Evolutionary conservation across 2,797 vertebrate genomes (phyloP).

Genomic region (Ceryle rudis): DNA sequence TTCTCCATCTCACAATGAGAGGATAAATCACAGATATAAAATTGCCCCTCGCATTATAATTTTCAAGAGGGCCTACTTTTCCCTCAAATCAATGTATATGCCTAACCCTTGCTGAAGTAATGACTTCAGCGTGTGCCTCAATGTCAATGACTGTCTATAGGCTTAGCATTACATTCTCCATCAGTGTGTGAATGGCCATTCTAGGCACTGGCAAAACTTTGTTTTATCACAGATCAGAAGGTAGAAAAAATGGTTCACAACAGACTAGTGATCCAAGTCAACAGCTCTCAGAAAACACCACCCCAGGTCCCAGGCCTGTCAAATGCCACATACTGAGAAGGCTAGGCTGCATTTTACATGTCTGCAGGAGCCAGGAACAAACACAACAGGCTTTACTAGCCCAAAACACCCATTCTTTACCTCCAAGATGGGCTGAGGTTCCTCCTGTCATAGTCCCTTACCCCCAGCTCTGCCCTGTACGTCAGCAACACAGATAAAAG

Average conservation of each 20-base stretch:
- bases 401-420: rapidly evolving
- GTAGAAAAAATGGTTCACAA: not conserved
- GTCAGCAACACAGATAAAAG: not conserved
- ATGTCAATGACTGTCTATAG: not conserved
- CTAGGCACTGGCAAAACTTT: not conserved
- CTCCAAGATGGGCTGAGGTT: not conserved
- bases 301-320: not conserved
- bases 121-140: not conserved
- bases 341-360: not conserved
- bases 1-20: not conserved
- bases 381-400: rapidly evolving
- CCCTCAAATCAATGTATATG: not conserved
- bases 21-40: not conserved
- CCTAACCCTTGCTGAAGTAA: not conserved
- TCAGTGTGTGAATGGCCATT: not conserved
- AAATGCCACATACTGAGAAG: not conserved
- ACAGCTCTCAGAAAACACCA: not conserved
- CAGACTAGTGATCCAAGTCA: not conserved
- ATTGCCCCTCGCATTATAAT: not conserved
- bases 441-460: not conserved
- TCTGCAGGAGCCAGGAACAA: rapidly evolving
- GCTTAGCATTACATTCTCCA: not conserved
- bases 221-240: not conserved
- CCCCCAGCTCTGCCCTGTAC: not conserved
- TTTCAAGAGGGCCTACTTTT: not conserved